Percentiles rank a stretch among this genome's conserved stretches.
These are phyloP conservation scores for Tethya wilhelma DNA, from an alignment of 37 sponge, comb jelly and placozoan species.

Conservation along the genomic window DNA sequence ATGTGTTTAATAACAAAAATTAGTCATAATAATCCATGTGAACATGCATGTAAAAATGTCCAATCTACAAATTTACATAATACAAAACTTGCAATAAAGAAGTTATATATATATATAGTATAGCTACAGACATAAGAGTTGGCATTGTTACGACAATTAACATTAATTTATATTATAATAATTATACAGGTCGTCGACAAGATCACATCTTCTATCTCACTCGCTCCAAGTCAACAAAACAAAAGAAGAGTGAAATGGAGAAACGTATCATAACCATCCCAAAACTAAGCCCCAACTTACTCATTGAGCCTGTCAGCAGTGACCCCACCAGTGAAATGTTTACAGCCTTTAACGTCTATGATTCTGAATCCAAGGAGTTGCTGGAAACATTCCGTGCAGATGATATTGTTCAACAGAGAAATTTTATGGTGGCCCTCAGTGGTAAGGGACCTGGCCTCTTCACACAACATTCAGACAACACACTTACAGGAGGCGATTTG, in stretches of 20 bases:
- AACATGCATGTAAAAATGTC: not conserved
- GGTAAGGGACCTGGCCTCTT: slow-evolving; percentile 71
- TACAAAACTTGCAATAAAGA: not conserved
- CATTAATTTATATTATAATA: not conserved
- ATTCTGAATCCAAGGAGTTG: slow-evolving; percentile 4
- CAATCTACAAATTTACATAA: not conserved
- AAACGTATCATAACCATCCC: slow-evolving; percentile 29
- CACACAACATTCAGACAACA: slow-evolving; percentile 30
- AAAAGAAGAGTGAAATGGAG: slow-evolving; percentile 13
- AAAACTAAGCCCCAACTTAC: slow-evolving; percentile 4
- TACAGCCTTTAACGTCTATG: slow-evolving; percentile 36
- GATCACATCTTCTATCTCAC: slow-evolving; percentile 14
- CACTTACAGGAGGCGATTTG: not conserved
- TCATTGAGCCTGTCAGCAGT: slow-evolving; percentile 22
- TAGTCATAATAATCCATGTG: no score
- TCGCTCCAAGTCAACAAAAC: slow-evolving; percentile 20
- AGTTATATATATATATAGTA: not conserved
- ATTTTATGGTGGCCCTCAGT: slow-evolving; percentile 75
- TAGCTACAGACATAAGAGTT: not conserved
- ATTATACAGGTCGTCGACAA: not conserved
- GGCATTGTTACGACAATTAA: not conserved
- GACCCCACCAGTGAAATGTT: slow-evolving; percentile 40
- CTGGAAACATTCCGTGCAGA: slow-evolving; percentile 53
- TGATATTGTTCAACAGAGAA: slow-evolving; percentile 66
- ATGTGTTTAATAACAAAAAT: no score